A percentile compares a stretch with the other conserved stretches of the same genome.
Conservation (phyloP, 2,113 vertebrate species). For the Phylloscopus trochiloides region DNA sequence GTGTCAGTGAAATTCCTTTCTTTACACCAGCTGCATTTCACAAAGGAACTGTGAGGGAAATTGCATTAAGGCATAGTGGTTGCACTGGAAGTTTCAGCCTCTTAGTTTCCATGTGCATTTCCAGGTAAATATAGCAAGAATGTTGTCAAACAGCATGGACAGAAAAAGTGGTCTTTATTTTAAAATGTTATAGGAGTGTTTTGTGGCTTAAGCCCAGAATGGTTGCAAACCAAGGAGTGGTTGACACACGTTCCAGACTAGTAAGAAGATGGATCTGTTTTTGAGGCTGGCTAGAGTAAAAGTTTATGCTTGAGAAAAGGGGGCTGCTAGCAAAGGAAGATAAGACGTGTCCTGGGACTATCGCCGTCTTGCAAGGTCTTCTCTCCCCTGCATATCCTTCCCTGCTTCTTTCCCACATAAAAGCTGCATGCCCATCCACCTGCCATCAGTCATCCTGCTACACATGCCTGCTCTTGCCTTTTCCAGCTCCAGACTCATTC, state of each 20-base stretch:
- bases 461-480: neutral
- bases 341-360: neutral
- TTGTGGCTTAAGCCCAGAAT: neutral
- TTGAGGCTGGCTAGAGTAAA: neutral
- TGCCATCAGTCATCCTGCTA: neutral
- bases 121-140: neutral
- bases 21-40: neutral
- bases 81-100: neutral
- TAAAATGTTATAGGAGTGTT: neutral
- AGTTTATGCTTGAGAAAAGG: neutral
- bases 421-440: neutral
- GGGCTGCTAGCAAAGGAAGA: neutral
- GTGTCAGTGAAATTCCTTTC: neutral
- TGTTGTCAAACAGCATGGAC: neutral
- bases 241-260: rapidly evolving
- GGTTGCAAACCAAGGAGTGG: neutral
- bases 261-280: neutral
- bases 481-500: neutral
- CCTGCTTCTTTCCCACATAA: neutral
- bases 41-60: neutral
- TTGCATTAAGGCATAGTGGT: neutral
- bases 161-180: neutral
- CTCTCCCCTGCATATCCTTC: neutral
- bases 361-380: neutral
- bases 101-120: neutral